These are phyloP conservation scores for Glaucomys volans DNA, from an alignment of 2,113 vertebrate species.

Conservation along the genomic window DNA sequence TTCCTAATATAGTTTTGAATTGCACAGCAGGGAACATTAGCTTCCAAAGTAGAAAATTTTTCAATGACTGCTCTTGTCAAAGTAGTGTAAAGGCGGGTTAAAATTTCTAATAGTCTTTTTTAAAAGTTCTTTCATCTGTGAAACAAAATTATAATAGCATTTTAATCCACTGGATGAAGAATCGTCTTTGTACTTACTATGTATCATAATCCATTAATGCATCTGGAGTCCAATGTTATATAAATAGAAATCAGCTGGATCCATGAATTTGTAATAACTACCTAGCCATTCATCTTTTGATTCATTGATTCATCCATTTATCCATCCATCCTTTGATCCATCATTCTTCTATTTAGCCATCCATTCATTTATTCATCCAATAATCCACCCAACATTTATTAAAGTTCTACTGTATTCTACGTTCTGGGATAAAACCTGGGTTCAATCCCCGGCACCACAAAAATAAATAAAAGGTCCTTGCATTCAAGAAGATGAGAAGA, in stretches of 20 bases:
- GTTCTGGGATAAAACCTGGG: not conserved
- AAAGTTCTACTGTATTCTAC: slow-evolving; percentile 18
- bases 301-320: not conserved
- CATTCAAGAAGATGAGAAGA: not conserved
- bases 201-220: not conserved
- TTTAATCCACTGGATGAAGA: not conserved
- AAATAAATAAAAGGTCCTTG: not conserved
- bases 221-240: not conserved
- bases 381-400: not conserved
- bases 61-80: slow-evolving; percentile 1
- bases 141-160: slow-evolving; percentile 24
- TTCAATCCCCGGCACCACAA: too few relatives aligned
- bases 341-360: not conserved
- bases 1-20: slow-evolving; percentile 35
- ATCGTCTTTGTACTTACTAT: not conserved
- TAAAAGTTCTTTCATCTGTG: not conserved
- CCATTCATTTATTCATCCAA: not conserved
- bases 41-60: slow-evolving; percentile 27
- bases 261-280: not conserved
- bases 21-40: not conserved
- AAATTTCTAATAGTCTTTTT: not conserved
- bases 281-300: not conserved
- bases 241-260: slow-evolving; percentile 2
- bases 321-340: not conserved
- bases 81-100: not conserved